These are phyloP conservation scores for Vidua chalybeata DNA, from an alignment of 2,113 vertebrate genomes.

Conservation along the genomic window DNA sequence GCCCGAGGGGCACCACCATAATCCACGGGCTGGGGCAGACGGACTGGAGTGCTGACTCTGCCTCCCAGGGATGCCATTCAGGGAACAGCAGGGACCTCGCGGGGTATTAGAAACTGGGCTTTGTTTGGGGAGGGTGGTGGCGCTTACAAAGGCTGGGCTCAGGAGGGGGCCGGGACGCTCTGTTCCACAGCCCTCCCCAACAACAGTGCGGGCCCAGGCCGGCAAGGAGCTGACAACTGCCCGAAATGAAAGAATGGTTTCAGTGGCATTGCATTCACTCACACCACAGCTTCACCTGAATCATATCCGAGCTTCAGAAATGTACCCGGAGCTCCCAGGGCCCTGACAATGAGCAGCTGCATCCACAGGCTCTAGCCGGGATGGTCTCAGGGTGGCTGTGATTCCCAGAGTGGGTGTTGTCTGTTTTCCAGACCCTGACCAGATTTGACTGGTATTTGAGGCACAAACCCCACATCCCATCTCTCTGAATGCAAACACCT, in stretches of 20 bases:
- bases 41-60: background rate
- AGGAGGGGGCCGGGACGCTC: background rate
- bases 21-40: background rate
- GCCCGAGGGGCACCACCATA: fast-evolving
- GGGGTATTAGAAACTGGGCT: background rate
- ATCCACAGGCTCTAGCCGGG: fast-evolving
- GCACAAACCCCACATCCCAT: background rate
- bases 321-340: fast-evolving
- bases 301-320: background rate
- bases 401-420: fast-evolving
- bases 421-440: background rate
- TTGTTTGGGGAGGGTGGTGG: background rate
- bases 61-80: background rate
- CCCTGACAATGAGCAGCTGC: background rate
- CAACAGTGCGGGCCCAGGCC: fast-evolving
- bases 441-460: background rate
- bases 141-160: background rate
- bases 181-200: background rate
- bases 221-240: background rate
- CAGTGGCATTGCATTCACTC: background rate
- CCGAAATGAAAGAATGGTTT: background rate
- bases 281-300: background rate
- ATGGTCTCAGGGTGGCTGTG: background rate
- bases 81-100: background rate
- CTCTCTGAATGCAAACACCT: background rate